Conservation (phyloP, 2,888 invertebrate genomes). For the Hirtodrosophila duncani region DNA sequence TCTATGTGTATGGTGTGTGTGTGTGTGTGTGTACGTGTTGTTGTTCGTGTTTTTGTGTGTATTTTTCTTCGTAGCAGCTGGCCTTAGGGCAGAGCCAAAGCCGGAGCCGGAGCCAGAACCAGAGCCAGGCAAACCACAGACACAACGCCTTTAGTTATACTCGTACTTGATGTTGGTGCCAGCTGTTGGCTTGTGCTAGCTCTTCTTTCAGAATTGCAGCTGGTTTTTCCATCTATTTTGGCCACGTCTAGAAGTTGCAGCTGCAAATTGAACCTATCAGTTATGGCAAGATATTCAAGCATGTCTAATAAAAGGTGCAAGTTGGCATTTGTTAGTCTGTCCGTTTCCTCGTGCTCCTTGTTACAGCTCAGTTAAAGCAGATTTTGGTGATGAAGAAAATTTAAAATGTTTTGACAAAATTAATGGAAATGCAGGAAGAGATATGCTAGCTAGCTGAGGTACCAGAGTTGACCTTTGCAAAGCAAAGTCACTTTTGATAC, state of each 20-base stretch:
- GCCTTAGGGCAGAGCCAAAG: constrained; percentile 43
- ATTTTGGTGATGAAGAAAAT: too few relatives aligned
- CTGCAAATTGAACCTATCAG: constrained; percentile 54
- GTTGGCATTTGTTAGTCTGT: background rate
- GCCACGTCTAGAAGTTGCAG: constrained; percentile 38
- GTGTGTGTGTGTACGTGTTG: constrained; percentile 18
- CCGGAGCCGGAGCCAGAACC: too few relatives aligned
- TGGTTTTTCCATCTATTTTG: constrained; percentile 9
- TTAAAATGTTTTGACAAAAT: too few relatives aligned
- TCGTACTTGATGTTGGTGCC: constrained; percentile 67
- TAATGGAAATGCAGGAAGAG: too few relatives aligned
- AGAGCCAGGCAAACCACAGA: constrained; percentile 11
- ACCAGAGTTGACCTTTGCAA: too few relatives aligned
- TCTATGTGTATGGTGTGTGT: constrained; percentile 1
- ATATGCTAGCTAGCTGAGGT: too few relatives aligned
- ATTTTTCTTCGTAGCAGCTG: constrained; percentile 35
- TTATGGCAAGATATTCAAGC: constrained; percentile 20
- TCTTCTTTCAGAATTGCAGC: constrained; percentile 49
- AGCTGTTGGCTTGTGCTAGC: constrained; percentile 52
- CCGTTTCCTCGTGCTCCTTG: too few relatives aligned
- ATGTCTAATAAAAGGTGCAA: constrained; percentile 4
- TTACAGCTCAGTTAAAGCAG: too few relatives aligned
- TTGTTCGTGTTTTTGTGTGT: constrained; percentile 8
- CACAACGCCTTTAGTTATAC: constrained; percentile 40
- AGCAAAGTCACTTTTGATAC: too few relatives aligned